These are phyloP conservation scores for Bursaphelenchus okinawaensis DNA, from an alignment of 2,888 invertebrate species.

Conservation along the genomic window DNA sequence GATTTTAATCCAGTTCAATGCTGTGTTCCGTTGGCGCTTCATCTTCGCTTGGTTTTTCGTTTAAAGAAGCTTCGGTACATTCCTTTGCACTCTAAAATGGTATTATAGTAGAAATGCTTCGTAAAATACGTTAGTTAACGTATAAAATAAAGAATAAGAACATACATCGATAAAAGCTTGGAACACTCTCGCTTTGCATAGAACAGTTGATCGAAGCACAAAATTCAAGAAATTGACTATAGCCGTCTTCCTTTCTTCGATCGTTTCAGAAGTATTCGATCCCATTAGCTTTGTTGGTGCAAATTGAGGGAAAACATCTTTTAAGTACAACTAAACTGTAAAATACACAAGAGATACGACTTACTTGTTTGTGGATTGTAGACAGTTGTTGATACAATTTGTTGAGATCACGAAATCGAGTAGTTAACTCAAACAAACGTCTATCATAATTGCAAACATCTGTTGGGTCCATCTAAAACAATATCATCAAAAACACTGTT, in stretches of 20 bases:
- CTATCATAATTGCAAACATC: conserved; percentile 23
- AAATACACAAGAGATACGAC: neutral
- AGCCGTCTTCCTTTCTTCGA: conserved; percentile 21
- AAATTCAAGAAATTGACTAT: conserved; percentile 30
- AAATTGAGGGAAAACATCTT: conserved; percentile 30
- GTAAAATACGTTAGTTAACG: no score
- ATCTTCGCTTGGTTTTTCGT: neutral
- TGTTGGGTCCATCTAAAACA: conserved; percentile 26
- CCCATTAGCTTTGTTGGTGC: conserved; percentile 26
- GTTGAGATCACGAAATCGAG: conserved; percentile 26
- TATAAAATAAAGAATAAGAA: neutral
- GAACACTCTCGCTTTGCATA: conserved; percentile 26
- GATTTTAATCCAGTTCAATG: neutral
- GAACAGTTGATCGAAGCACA: conserved; percentile 30
- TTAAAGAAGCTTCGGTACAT: conserved; percentile 8
- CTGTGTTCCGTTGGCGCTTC: neutral
- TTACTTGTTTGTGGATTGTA: conserved; percentile 30
- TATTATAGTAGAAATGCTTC: neutral
- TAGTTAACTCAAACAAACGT: conserved; percentile 20
- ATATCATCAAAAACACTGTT: neutral
- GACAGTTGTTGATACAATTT: conserved; percentile 23
- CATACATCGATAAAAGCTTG: conserved; percentile 29
- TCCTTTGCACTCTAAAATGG: conserved; percentile 8
- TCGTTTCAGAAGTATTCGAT: conserved; percentile 27
- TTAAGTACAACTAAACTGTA: conserved; percentile 29